These are phyloP conservation scores for Eupithecia vulgata DNA, from an alignment of 2,888 invertebrate genomes.

Conservation along the genomic window DNA sequence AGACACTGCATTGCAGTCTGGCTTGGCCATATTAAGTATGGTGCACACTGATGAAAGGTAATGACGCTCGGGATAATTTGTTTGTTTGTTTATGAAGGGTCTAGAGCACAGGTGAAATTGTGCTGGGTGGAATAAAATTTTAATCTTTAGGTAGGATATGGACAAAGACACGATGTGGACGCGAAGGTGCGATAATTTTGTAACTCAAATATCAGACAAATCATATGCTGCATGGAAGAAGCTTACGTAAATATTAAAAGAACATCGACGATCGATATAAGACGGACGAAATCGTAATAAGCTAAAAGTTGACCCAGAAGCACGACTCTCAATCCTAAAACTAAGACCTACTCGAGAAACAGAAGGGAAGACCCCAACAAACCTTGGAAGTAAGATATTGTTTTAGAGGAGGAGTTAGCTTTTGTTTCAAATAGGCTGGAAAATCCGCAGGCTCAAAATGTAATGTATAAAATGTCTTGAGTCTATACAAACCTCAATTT, in stretches of 20 bases:
- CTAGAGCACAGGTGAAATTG: not conserved
- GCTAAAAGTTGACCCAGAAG: not conserved
- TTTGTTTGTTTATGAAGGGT: slow-evolving; percentile 19
- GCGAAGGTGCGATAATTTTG: not conserved
- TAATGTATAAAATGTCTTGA: not conserved
- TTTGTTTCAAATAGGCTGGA: not conserved
- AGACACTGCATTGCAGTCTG: not conserved
- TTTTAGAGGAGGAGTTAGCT: not conserved
- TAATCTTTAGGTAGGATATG: not conserved
- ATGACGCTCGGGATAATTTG: slow-evolving; percentile 22
- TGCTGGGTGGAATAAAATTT: not conserved
- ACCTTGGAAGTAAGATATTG: too few relatives aligned
- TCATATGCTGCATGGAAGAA: not conserved
- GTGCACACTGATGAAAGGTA: slow-evolving; percentile 31
- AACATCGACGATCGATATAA: too few relatives aligned
- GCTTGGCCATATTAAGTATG: slow-evolving; percentile 25
- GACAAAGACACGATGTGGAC: not conserved
- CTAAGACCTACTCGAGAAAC: too few relatives aligned
- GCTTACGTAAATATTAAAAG: too few relatives aligned
- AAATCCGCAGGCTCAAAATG: not conserved
- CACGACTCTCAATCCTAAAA: not conserved
- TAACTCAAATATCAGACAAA: not conserved
- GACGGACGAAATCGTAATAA: not conserved
- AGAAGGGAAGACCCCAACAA: too few relatives aligned
- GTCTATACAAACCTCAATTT: too few relatives aligned